Evolutionary conservation across 2,113 vertebrate genomes (phyloP).

Genomic region (Prionailurus bengalensis): DNA sequence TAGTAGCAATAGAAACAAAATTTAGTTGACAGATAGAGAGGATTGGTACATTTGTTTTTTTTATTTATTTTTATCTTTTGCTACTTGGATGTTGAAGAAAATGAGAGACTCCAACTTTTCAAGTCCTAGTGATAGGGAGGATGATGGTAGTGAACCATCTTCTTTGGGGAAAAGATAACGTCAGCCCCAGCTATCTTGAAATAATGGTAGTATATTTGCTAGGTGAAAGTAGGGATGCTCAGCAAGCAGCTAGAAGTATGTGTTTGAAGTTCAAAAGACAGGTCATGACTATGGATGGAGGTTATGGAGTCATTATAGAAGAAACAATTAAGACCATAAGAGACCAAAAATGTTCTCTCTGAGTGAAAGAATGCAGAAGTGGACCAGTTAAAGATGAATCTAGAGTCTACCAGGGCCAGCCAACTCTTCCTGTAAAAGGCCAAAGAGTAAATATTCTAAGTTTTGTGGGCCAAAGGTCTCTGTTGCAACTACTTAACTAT

Average conservation of each 20-base stretch:
- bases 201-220: not conserved
- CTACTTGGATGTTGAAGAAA: not conserved
- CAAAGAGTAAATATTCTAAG: slow-evolving; percentile 26
- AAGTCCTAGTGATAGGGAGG: not conserved
- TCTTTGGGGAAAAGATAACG: not conserved
- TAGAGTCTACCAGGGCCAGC: not conserved
- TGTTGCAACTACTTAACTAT: not conserved
- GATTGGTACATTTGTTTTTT: not conserved
- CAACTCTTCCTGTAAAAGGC: not conserved
- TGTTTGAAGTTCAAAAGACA: not conserved
- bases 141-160: not conserved
- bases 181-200: not conserved
- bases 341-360: not conserved
- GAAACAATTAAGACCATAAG: not conserved
- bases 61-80: not conserved
- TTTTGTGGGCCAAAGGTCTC: not conserved
- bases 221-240: not conserved
- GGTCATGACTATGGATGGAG: not conserved
- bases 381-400: not conserved
- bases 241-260: not conserved
- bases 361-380: slow-evolving; percentile 2
- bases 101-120: not conserved
- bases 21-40: not conserved
- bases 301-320: not conserved
- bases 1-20: not conserved